Base-by-base conservation (phyloP, 2,888 invertebrate species). In the Tromatobia lineatoria region DNA sequence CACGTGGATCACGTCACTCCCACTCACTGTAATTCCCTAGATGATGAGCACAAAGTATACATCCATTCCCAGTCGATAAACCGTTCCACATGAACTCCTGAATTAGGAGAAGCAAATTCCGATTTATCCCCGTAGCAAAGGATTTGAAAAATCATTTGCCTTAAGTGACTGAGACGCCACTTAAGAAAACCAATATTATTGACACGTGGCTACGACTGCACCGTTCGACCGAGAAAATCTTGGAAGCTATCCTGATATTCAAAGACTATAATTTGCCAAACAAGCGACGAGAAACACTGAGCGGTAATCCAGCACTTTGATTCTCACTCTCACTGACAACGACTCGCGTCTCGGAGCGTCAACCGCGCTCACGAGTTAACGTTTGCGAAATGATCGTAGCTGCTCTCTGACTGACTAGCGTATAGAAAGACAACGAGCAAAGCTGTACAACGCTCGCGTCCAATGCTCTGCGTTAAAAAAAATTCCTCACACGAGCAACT, bases 281-380 rank as follows among this genome's bases (percentile, higher is more conserved):
- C 42, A 34, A 59, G 29, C 25, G 73, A 59, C 25, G 18, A 52
- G 70, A 38, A 11, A 25, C 25, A 57, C 71, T 23, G 42, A 54
- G 42, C 52, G 18, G 13, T 10, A 57, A 57, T 57, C 25, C 3
- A 25, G 25, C 25, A 23, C 25, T 25, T 25, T 34, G 73, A 29
- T 25, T 59, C 57, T 45, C 73, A 59, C 57, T 45, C 23, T 25
- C 57, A 42, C 45, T 38, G n/a, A 10, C n/a, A n/a, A n/a, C 57
- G 45, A 38, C 34, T 64, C 42, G 54, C 20, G 7, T 57, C 45
- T 25, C 73, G 23, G 57, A 61, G 42, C 47, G 29, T 20, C 73
- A 52, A 73, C 73, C 73, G 76, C 66, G 66, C 64, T 50, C 61
- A 50, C 67, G 82, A 77, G 66, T 73, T 47, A 77, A 67, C 73